phyloP scores from a whole-genome alignment of 2,888 invertebrate species.

The Branchipolynoe longqiensis region DNA sequence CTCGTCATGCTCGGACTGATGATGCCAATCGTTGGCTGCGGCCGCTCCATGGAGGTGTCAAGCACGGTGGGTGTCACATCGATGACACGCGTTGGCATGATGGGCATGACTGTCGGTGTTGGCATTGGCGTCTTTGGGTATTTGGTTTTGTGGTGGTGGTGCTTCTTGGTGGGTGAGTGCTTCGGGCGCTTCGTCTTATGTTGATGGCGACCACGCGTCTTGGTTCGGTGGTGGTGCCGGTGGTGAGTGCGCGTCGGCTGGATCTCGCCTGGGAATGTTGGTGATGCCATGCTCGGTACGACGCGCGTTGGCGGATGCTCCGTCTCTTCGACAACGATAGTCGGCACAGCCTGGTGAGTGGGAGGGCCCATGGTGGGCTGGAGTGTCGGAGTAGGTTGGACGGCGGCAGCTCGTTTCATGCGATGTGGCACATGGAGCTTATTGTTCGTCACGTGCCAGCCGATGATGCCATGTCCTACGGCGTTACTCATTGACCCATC shows the following conservation, averaged over 20 bases:
- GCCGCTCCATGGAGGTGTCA: slow-evolving; percentile 50
- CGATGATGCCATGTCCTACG: slow-evolving; percentile 87
- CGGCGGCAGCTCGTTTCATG: slow-evolving; percentile 77
- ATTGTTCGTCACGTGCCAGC: slow-evolving; percentile 87
- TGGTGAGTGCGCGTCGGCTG: slow-evolving; percentile 62
- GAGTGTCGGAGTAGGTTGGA: slow-evolving; percentile 72
- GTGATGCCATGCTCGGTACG: slow-evolving; percentile 81
- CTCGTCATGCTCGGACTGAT: slow-evolving; percentile 61
- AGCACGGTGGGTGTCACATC: slow-evolving; percentile 74
- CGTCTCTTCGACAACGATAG: slow-evolving; percentile 66
- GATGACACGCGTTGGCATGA: slow-evolving; percentile 57
- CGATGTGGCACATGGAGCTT: slow-evolving; percentile 81
- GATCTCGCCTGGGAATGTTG: slow-evolving; percentile 74
- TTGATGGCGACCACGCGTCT: slow-evolving; percentile 63
- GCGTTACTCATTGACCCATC: slow-evolving; percentile 89
- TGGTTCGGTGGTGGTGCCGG: slow-evolving; percentile 66
- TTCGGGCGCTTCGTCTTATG: slow-evolving; percentile 69
- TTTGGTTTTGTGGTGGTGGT: slow-evolving; percentile 77
- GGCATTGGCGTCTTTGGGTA: slow-evolving; percentile 64
- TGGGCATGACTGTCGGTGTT: slow-evolving; percentile 66
- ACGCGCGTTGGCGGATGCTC: slow-evolving; percentile 73
- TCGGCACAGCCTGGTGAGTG: slow-evolving; percentile 71
- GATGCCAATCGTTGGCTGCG: slow-evolving; percentile 58
- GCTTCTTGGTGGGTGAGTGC: slow-evolving; percentile 78
- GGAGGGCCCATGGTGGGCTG: slow-evolving; percentile 74